Base-by-base conservation (phyloP, 2,797 vertebrate species). In the Clarias fuscus region DNA sequence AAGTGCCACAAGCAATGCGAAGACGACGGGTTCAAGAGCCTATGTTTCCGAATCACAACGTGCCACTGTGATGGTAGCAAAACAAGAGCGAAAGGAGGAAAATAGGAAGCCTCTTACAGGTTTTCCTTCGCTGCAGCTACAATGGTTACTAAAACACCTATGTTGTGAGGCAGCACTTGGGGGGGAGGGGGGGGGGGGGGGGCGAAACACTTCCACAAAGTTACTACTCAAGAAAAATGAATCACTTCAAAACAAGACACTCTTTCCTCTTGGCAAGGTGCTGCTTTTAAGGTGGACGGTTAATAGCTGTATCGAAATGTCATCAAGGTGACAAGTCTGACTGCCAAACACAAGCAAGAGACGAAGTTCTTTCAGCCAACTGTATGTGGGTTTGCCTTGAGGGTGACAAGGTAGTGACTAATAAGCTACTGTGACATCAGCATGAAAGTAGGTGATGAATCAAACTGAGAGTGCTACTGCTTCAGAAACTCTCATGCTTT, bases 1-100 rank as follows among this genome's bases (percentile, higher is more conserved):
- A 82, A 88, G 30, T 84, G 85, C 87, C 82, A 71, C 73, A 81
- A 86, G 83, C 86, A 30, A 33, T 86, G 89, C 80, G 82, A 90
- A 90, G 91, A 91, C 86, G 68, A 88, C 13, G 64, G 91, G 92
- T 93, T 93, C 89, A 92, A 94, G 92, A 93, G 91, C 88, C 86
- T 85, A 86, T 18, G 86, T 91, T 94, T 95, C 94, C 94, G 94
- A 93, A 95, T 94, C 92, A 94, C 89, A 95, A 91, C 90, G 90
- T 80, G 88, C 86, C 33, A 78, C 84, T 89, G 85, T 89, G 91
- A 93, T 87, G 22, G 87, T 86, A 90, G 64, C 91, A 93, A 93
- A 94, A 95, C 88, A 92, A 91, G 85, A 92, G 92, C 92, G 93
- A 93, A 92, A 85, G 88, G 89, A 90, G 80, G 62, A 85, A 87